Evolutionary conservation across 2,797 vertebrate genomes (phyloP).

Genomic region (Aphelocoma californica): DNA sequence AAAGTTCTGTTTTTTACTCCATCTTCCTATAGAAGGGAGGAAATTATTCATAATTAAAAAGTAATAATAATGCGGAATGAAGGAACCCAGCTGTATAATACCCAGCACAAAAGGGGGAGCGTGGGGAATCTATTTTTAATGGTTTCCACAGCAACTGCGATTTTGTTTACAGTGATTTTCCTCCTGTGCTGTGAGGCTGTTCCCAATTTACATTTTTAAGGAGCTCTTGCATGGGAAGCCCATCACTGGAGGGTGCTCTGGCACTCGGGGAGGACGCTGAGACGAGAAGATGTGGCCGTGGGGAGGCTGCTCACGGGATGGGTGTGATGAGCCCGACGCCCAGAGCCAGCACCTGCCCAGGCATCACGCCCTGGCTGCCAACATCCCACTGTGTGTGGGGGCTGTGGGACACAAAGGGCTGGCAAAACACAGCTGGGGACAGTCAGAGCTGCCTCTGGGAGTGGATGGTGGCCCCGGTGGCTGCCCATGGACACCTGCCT

Average conservation of each 20-base stretch:
- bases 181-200: slow-evolving; percentile 54
- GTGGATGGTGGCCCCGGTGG: accelerated
- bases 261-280: not conserved
- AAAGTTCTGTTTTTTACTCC: slow-evolving; percentile 60
- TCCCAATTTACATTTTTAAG: slow-evolving; percentile 62
- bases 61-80: slow-evolving; percentile 70
- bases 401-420: not conserved
- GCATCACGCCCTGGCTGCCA: accelerated
- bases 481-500: accelerated
- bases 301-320: not conserved
- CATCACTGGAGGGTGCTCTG: slow-evolving; percentile 35
- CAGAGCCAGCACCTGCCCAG: not conserved
- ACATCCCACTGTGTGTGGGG: accelerated
- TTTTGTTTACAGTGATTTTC: slow-evolving; percentile 76
- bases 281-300: not conserved
- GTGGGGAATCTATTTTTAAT: slow-evolving; percentile 78
- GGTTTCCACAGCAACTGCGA: slow-evolving; percentile 74
- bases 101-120: slow-evolving; percentile 49
- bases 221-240: slow-evolving; percentile 11
- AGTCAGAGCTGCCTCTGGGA: not conserved
- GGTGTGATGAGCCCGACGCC: not conserved
- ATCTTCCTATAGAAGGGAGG: slow-evolving; percentile 68
- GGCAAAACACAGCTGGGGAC: not conserved
- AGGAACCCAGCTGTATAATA: slow-evolving; percentile 71
- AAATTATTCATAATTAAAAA: slow-evolving; percentile 81